A percentile compares a stretch with the other conserved stretches of the same genome.
These are phyloP conservation scores for Marasmarcha lunaedactyla DNA, from an alignment of 2,888 invertebrate species.

Conservation along the genomic window DNA sequence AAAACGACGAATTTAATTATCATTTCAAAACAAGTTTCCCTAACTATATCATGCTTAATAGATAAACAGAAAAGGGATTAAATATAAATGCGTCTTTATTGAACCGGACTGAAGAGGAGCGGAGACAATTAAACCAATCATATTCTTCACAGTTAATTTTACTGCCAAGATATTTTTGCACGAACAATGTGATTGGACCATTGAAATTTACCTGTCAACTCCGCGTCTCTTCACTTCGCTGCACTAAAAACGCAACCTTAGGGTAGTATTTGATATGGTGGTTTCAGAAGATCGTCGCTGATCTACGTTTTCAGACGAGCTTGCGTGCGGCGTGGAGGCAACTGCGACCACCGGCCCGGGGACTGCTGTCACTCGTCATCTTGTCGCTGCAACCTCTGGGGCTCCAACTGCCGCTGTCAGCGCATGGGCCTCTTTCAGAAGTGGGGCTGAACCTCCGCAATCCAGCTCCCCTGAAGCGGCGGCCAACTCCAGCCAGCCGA, in stretches of 20 bases:
- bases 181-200: too few relatives aligned
- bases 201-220: too few relatives aligned
- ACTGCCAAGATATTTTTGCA: too few relatives aligned
- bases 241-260: constrained; percentile 50
- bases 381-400: constrained; percentile 91
- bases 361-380: constrained; percentile 89
- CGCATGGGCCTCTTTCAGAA: constrained; percentile 90
- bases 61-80: too few relatives aligned
- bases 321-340: constrained; percentile 84
- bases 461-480: constrained; percentile 41
- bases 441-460: constrained; percentile 72
- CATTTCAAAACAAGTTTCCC: too few relatives aligned
- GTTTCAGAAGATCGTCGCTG: constrained; percentile 85
- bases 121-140: too few relatives aligned
- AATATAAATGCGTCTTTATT: too few relatives aligned
- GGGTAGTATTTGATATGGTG: constrained; percentile 66
- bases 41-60: too few relatives aligned
- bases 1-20: too few relatives aligned
- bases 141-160: too few relatives aligned
- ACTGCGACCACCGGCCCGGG: constrained; percentile 86
- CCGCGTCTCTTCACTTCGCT: too few relatives aligned
- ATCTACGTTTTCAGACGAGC: constrained; percentile 88
- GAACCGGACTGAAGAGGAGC: too few relatives aligned
- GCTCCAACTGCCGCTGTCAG: constrained; percentile 89
- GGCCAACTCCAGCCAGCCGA: constrained; percentile 50